Evolutionary conservation across 2,113 vertebrate species (phyloP).

Genomic region (Calyptomena viridis): DNA sequence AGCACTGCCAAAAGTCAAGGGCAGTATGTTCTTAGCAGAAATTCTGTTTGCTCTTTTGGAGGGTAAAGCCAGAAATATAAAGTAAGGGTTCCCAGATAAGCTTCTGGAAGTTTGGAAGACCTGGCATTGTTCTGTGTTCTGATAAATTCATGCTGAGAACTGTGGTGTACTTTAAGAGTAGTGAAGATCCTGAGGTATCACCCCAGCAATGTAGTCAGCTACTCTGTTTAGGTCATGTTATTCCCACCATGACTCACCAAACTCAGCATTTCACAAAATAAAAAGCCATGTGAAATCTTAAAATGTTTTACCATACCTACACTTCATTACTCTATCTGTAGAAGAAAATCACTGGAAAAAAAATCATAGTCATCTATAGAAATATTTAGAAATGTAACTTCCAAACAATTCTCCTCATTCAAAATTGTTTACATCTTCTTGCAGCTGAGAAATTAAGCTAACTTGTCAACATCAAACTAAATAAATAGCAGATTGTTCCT

Average conservation of each 20-base stretch:
- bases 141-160: neutral
- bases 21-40: neutral
- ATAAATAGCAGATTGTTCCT: neutral
- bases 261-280: neutral
- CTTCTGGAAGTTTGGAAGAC: neutral
- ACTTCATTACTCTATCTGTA: neutral
- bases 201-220: neutral
- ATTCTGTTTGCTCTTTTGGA: neutral
- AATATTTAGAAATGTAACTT: neutral
- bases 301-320: neutral
- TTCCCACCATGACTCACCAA: neutral
- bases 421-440: neutral
- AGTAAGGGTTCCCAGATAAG: neutral
- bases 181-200: neutral
- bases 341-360: neutral
- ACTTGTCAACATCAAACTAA: neutral
- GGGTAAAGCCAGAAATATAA: neutral
- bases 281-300: neutral
- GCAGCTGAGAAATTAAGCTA: neutral
- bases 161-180: neutral
- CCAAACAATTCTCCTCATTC: neutral
- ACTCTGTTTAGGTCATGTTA: neutral
- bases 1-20: neutral
- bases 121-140: neutral
- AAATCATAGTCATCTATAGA: accelerated